These are phyloP conservation scores for Diadema setosum DNA, from an alignment of 35 echinoderm and acorn worm genomes.

Conservation along the genomic window DNA sequence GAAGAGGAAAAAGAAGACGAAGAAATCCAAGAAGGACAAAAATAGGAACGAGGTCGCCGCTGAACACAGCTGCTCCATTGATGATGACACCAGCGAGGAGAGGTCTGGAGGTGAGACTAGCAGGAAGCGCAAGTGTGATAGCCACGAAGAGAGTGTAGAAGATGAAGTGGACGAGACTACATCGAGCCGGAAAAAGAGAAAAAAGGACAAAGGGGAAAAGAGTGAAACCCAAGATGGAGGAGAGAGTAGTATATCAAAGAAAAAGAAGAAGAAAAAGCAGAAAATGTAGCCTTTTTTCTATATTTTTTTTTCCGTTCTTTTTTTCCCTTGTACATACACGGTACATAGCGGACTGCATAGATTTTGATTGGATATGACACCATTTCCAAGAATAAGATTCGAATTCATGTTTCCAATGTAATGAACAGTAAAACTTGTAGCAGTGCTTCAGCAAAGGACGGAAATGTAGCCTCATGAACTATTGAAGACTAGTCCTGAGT, in stretches of 20 bases:
- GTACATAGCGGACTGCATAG: no score
- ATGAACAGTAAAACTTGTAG: no score
- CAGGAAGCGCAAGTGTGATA: background rate
- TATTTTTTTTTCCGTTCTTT: no score
- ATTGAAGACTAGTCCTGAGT: no score
- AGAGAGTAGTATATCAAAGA: background rate
- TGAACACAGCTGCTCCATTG: background rate
- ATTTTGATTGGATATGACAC: no score
- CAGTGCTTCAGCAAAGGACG: no score
- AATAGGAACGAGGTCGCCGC: background rate
- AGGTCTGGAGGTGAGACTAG: background rate
- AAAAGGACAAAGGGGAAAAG: background rate
- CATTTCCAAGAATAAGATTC: no score
- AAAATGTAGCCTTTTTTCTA: no score
- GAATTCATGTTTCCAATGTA: no score
- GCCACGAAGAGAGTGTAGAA: background rate
- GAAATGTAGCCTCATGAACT: no score
- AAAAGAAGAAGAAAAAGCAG: background rate
- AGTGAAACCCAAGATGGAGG: background rate
- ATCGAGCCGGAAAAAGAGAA: background rate
- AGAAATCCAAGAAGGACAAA: constrained; percentile 10
- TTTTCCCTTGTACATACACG: no score
- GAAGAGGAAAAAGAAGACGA: constrained; percentile 19
- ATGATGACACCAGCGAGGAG: background rate
- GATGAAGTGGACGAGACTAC: background rate